phyloP scores from a whole-genome alignment of 1,140 invertebrate species.

The Drosophila melanogaster region DNA sequence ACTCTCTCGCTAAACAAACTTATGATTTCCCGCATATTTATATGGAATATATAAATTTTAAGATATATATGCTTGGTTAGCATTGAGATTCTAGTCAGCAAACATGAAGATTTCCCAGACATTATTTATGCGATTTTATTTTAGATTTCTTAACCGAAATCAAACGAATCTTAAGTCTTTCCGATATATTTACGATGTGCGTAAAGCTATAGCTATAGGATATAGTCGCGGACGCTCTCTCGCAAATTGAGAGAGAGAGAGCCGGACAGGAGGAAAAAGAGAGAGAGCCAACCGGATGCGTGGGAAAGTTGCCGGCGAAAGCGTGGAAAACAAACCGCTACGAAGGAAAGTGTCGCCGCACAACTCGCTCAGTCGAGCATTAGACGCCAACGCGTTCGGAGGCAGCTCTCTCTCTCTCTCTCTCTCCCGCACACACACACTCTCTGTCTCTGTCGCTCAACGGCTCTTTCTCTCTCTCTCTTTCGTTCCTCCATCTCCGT shows the following conservation, averaged over 20 bases:
- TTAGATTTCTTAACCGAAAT: constrained; percentile 27
- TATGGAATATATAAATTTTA: constrained; percentile 1
- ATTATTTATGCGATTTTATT: constrained; percentile 10
- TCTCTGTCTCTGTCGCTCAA: background rate
- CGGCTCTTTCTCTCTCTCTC: background rate
- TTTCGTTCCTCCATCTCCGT: background rate
- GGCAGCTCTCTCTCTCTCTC: constrained; percentile 41
- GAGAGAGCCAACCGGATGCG: constrained; percentile 32
- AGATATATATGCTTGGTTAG: background rate
- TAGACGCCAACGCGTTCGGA: constrained; percentile 76
- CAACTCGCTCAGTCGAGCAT: constrained; percentile 74
- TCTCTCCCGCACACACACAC: constrained; percentile 9
- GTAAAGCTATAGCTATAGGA: constrained; percentile 28
- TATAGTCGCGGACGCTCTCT: background rate
- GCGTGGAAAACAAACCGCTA: constrained; percentile 46
- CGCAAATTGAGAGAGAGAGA: background rate
- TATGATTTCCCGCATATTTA: constrained; percentile 21
- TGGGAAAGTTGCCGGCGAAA: constrained; percentile 70
- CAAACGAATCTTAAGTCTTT: constrained; percentile 22
- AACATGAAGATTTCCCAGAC: background rate
- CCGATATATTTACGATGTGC: constrained; percentile 34
- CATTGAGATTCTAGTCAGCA: background rate
- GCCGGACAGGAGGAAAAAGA: background rate
- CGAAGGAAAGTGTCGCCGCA: constrained; percentile 43
- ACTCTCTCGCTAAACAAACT: constrained; percentile 20